Evolutionary conservation across 1,140 invertebrate species (phyloP), one percentile per base, ranked within the genome.

Genomic region (Bicyclus anynana): DNA sequence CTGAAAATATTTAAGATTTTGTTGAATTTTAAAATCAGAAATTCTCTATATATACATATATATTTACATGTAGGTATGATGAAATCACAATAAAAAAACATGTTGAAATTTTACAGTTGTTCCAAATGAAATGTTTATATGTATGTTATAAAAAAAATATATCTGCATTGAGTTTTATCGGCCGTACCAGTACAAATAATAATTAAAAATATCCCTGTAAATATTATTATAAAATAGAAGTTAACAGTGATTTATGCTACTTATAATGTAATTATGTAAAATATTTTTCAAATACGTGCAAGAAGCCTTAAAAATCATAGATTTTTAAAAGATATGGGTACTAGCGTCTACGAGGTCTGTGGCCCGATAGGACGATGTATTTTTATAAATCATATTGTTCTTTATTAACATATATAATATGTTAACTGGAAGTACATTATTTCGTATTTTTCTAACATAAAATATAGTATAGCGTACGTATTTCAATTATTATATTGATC

Each of bases 391-490:
- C 74, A 84, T 87, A 87, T 87, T 84, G 79, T 80, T 84, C 81
- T 87, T 87, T 85, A 85, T 84, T 87, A 85, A 87, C 84, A 87
- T 87, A 87, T 87, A 85, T 80, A 79, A 87, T 87, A 87, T 87
- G 84, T 87, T 87, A 84, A 87, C 75, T 84, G 70, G 85, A 87
- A 85, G 79, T 85, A 83, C 84, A 87, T 87, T 72, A 79, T 81
- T 84, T 85, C 80, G 75, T 85, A 85, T 87, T 87, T 87, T 85
- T 87, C 82, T 87, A 85, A 84, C 71, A 80, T 80, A 79, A 77
- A 18, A 80, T 80, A 80, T 81, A 72, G 72, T 80, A n/a, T n/a
- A 79, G 76, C 58, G 67, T 82, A 77, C 72, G 74, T 82, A 80
- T 44, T 75, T 73, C 63, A 74, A 76, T 62, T 75, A 62, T 80